These are phyloP conservation scores for Datnioides undecimradiatus DNA, from an alignment of 2,113 vertebrate species.

Conservation along the genomic window DNA sequence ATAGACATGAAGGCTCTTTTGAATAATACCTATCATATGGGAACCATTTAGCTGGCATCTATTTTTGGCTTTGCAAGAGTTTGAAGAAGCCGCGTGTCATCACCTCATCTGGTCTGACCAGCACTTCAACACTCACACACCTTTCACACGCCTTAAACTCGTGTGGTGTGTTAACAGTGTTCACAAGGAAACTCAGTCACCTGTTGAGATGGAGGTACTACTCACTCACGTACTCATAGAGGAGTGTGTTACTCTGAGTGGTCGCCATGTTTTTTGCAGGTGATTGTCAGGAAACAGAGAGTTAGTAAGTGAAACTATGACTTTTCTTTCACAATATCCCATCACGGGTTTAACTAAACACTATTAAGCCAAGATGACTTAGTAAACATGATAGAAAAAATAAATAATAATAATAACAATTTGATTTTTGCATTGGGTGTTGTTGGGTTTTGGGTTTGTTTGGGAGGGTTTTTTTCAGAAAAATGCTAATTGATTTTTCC, in stretches of 20 bases:
- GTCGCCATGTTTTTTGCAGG: too few species aligned
- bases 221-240: neutral
- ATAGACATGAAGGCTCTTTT: neutral
- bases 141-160: slow-evolving; percentile 39
- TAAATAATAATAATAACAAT: too few species aligned
- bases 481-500: neutral
- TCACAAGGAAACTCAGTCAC: slow-evolving; percentile 15
- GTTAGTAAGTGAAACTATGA: neutral
- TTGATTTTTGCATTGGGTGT: too few species aligned
- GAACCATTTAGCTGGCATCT: slow-evolving; percentile 11
- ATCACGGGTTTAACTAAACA: too few species aligned
- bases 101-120: slow-evolving; percentile 67
- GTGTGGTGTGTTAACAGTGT: slow-evolving; percentile 40
- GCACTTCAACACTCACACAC: slow-evolving; percentile 46
- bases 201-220: neutral
- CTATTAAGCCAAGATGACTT: too few species aligned
- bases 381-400: too few species aligned
- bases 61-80: slow-evolving; percentile 35
- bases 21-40: neutral
- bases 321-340: neutral
- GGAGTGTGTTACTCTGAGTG: neutral
- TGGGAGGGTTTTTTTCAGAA: neutral
- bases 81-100: slow-evolving; percentile 23
- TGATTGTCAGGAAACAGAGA: slow-evolving; percentile 22
- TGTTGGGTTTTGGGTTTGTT: too few species aligned